Evolutionary conservation across 2,797 vertebrate genomes (phyloP), one percentile per base, ranked within the genome.

Genomic region (Streptopelia turtur): DNA sequence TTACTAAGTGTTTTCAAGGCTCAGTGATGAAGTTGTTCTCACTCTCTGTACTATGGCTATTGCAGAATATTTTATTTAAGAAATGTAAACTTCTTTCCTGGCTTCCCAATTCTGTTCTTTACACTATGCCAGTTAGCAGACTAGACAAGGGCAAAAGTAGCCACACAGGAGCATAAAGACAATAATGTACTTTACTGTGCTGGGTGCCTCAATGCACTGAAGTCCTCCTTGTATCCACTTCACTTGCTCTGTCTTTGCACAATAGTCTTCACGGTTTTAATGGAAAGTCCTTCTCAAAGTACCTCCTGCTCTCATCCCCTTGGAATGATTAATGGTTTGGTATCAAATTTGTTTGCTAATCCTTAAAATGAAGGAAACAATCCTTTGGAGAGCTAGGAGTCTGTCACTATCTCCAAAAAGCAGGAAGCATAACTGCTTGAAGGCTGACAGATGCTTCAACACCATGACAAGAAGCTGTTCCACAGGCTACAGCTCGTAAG

Each of bases 381-480:
- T 35, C 55, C 55, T 86, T 72, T 70, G 65, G 84, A 90, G 74
- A 93, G 35, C 59, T 79, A 49, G 39, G 69, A 92, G 57, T 50
- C 92, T 95, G 88, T 79, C 83, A 93, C 72, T 92, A 82, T 24
- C 70, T 95, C 83, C 76, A 83, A 74, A 89, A 86, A 83, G 63
- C 87, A 91, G 72, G 80, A 93, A 93, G 56, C 33, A 2, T 66
- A 93, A 91, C 79, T 78, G 65, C 76, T 94, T 93, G 91, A 97
- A 92, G 84, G 91, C 93, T 96, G 91, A 94, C 91, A 93, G 94
- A 95, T 94, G 92, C 90, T 96, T 94, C 76, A 85, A 72, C 75
- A 88, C 72, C 72, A 83, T 30, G 78, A 93, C 89, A 93, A 95
- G 94, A 96, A 97, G 89, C 65, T 80, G 85, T 86, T 90, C 80